These are phyloP conservation scores for Andricus curvator DNA, from an alignment of 2,888 invertebrate species.

Conservation along the genomic window DNA sequence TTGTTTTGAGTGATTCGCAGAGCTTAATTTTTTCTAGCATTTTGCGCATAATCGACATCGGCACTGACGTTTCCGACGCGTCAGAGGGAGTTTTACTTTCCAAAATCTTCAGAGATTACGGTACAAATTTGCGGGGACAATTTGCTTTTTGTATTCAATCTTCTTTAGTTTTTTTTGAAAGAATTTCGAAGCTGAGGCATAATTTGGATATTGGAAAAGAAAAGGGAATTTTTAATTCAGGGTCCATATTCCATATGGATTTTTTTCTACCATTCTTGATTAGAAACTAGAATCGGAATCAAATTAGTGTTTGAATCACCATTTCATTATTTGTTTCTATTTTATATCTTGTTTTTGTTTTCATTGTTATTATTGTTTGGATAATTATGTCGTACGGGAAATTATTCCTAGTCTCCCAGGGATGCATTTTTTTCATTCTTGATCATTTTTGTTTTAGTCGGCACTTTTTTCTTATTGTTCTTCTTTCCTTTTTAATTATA, in stretches of 20 bases:
- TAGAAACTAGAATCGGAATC: too few relatives aligned
- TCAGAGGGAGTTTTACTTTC: neutral
- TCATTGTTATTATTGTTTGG: too few relatives aligned
- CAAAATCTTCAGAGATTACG: neutral
- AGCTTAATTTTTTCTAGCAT: constrained; percentile 47
- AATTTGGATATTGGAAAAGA: neutral
- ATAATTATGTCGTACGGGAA: too few relatives aligned
- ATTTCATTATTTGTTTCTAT: neutral
- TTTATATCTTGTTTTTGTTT: constrained; percentile 52
- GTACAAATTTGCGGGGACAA: neutral
- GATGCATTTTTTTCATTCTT: too few relatives aligned
- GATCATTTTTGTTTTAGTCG: too few relatives aligned
- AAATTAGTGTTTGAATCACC: neutral
- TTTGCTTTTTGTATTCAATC: neutral
- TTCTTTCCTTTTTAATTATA: too few relatives aligned
- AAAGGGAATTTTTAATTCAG: neutral
- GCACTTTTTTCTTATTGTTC: too few relatives aligned
- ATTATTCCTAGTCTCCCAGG: too few relatives aligned
- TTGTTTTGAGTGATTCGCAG: neutral
- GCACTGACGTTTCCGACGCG: constrained; percentile 4
- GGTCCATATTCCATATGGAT: neutral
- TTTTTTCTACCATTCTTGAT: neutral
- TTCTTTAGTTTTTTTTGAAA: neutral
- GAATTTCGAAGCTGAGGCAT: neutral
- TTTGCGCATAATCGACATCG: constrained; percentile 7